Evolutionary conservation across 1,140 invertebrate genomes (phyloP).

Genomic region (Lycorma delicatula): DNA sequence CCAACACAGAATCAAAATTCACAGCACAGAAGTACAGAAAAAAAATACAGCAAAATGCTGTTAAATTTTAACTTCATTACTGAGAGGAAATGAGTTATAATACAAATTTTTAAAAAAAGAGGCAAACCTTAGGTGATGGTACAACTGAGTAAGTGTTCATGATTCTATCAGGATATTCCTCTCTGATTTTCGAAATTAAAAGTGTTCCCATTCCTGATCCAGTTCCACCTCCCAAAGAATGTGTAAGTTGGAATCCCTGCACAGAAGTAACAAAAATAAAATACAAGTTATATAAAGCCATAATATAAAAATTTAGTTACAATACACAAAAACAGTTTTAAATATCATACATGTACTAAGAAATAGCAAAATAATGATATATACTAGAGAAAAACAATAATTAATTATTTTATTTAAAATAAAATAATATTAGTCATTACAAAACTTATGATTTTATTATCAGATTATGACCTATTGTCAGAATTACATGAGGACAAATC

Average conservation of each 20-base stretch:
- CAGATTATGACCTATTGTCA: too few species aligned
- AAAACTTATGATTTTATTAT: too few species aligned
- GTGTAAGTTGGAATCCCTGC: slow-evolving; percentile 80
- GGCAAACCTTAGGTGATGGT: slow-evolving; percentile 85
- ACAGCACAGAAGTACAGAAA: not conserved
- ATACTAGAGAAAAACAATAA: too few species aligned
- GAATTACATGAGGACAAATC: too few species aligned
- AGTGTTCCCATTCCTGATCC: slow-evolving; percentile 84
- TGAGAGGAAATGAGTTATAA: not conserved
- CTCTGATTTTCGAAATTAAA: slow-evolving; percentile 74
- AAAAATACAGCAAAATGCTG: not conserved
- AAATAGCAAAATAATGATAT: too few species aligned
- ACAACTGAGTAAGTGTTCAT: slow-evolving; percentile 89
- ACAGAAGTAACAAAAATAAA: not conserved
- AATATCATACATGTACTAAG: too few species aligned
- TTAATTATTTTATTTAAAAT: too few species aligned
- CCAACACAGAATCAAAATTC: not conserved
- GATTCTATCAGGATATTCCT: slow-evolving; percentile 87
- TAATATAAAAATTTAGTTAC: too few species aligned
- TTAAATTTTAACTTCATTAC: not conserved
- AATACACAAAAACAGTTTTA: too few species aligned
- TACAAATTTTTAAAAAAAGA: not conserved
- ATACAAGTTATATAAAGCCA: too few species aligned
- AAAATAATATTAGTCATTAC: too few species aligned
- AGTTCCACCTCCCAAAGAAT: slow-evolving; percentile 78